Conservation (phyloP, 2,113 vertebrate genomes). For the Pseudolaguvia tuberculata region DNA sequence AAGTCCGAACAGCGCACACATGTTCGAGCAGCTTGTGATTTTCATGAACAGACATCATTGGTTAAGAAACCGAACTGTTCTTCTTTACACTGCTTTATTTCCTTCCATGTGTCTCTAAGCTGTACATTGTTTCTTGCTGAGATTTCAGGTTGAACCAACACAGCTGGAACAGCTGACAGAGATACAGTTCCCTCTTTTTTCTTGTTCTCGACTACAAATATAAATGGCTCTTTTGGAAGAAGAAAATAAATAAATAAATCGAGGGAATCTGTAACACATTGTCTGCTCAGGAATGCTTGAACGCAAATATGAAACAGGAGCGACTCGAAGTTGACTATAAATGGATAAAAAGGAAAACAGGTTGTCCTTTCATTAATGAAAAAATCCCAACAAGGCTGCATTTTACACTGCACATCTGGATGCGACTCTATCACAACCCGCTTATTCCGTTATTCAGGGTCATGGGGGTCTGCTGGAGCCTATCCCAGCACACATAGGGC, state of each 20-base stretch:
- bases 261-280: background rate
- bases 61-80: background rate
- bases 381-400: background rate
- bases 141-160: conserved; percentile 1
- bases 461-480: no score
- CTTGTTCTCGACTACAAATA: background rate
- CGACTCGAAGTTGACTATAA: background rate
- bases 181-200: background rate
- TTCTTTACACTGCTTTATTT: conserved; percentile 8
- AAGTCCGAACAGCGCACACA: background rate
- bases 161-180: conserved; percentile 7
- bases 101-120: conserved; percentile 2
- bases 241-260: background rate
- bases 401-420: background rate
- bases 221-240: background rate
- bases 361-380: conserved; percentile 1
- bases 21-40: conserved; percentile 24
- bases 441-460: no score
- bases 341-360: background rate
- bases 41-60: conserved; percentile 14
- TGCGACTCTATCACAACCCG: no score
- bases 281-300: background rate
- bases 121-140: conserved; percentile 3
- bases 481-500: no score
- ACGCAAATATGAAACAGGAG: background rate